A percentile compares a stretch with the other conserved stretches of the same genome.
Evolutionary conservation across 2,113 vertebrate genomes (phyloP).

Genomic region (Hyaena hyaena): DNA sequence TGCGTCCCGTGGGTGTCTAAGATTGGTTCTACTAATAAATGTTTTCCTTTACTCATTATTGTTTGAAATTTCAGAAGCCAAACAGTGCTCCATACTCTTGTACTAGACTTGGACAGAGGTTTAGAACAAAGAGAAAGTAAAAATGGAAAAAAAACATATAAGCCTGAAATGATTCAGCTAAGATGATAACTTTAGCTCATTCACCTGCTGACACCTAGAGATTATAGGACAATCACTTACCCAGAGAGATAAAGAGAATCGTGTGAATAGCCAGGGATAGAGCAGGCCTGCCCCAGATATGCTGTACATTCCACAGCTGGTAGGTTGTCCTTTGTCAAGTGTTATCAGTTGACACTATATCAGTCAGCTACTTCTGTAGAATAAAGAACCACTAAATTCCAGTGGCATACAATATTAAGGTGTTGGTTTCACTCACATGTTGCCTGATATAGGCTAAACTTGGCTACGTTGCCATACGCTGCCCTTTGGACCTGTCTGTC

Average conservation of each 20-base stretch:
- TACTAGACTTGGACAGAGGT: not conserved
- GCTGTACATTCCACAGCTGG: not conserved
- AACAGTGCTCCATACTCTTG: conserved; percentile 14
- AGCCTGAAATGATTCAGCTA: conserved; percentile 28
- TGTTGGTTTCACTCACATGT: not conserved
- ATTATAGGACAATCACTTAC: not conserved
- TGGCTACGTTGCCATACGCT: not conserved
- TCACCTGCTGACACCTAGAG: conserved; percentile 7
- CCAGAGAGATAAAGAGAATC: not conserved
- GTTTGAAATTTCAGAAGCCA: conserved; percentile 61
- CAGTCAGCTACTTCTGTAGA: not conserved
- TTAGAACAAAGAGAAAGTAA: conserved; percentile 43
- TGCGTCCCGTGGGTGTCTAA: not conserved
- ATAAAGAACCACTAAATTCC: not conserved
- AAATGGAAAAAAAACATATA: not conserved
- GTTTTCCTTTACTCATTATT: conserved; percentile 61
- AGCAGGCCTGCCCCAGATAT: not conserved
- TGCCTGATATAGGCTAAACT: not conserved
- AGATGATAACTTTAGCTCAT: conserved; percentile 28
- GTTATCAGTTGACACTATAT: not conserved
- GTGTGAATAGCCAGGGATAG: not conserved
- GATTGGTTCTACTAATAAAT: conserved; percentile 41
- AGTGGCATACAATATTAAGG: too few species aligned
- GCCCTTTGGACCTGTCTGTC: not conserved
- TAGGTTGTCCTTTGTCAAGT: not conserved